A percentile compares a stretch with the other conserved stretches of the same genome.
Conservation (phyloP, 2,797 vertebrate species). For the Heteromormyrus szaboi region DNA sequence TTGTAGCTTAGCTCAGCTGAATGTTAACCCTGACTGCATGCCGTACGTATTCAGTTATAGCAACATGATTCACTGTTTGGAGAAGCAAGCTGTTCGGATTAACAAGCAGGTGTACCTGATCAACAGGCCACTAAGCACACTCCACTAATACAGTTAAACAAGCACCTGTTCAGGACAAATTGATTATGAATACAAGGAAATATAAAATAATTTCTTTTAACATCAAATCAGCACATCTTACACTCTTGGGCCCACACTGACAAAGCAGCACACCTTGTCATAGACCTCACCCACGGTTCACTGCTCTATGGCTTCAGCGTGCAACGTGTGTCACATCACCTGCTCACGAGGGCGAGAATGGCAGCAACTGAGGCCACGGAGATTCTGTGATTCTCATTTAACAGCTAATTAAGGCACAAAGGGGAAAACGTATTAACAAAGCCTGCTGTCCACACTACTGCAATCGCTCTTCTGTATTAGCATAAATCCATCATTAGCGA, state of each 20-base stretch:
- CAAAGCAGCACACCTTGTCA: not conserved
- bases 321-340: not conserved
- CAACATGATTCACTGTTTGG: not conserved
- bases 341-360: not conserved
- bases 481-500: conserved; percentile 4
- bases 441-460: not conserved
- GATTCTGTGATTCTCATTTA: not conserved
- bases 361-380: not conserved
- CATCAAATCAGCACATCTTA: not conserved
- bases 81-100: not conserved
- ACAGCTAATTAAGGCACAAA: not conserved
- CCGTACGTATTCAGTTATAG: not conserved
- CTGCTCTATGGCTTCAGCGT: not conserved
- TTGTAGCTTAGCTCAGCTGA: not conserved
- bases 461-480: not conserved
- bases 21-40: not conserved
- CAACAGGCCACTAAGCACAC: not conserved
- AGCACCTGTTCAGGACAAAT: not conserved
- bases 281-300: not conserved
- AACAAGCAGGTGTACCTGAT: not conserved
- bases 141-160: not conserved
- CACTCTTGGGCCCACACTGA: not conserved
- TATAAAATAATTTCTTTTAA: not conserved
- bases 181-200: not conserved
- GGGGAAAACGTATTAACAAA: not conserved